phyloP scores from a whole-genome alignment of 2,113 vertebrate species.

The Poecile atricapillus region DNA sequence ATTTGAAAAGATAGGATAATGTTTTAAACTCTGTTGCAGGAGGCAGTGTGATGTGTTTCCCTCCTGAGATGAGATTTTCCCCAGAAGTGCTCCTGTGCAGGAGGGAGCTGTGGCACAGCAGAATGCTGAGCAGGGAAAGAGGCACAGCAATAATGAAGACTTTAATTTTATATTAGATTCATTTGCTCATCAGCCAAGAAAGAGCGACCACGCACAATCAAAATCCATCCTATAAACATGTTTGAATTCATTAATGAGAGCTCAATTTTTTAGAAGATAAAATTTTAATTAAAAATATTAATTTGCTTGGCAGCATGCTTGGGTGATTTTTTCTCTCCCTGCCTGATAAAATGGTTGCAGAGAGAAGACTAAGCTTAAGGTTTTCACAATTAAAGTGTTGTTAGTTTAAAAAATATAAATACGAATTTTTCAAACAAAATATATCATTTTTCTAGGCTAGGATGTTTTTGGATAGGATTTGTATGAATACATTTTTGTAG shows the following conservation, averaged over 20 bases:
- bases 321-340: neutral
- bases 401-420: neutral
- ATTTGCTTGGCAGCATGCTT: neutral
- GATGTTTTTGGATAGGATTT: neutral
- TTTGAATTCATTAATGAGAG: constrained; percentile 27
- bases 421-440: neutral
- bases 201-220: neutral
- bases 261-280: constrained; percentile 12
- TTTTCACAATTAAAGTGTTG: neutral
- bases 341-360: neutral
- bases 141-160: neutral
- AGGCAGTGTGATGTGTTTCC: neutral
- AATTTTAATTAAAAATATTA: constrained; percentile 44
- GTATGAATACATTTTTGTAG: neutral
- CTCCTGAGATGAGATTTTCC: neutral
- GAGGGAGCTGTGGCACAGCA: neutral
- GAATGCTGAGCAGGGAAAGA: neutral
- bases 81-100: neutral
- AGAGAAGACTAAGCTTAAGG: neutral
- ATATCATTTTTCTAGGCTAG: neutral
- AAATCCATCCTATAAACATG: neutral
- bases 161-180: constrained; percentile 1
- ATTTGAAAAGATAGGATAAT: neutral
- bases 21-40: neutral
- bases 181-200: neutral